Base-by-base conservation (phyloP, 2,797 vertebrate genomes). In the Chrysocyon brachyurus region DNA sequence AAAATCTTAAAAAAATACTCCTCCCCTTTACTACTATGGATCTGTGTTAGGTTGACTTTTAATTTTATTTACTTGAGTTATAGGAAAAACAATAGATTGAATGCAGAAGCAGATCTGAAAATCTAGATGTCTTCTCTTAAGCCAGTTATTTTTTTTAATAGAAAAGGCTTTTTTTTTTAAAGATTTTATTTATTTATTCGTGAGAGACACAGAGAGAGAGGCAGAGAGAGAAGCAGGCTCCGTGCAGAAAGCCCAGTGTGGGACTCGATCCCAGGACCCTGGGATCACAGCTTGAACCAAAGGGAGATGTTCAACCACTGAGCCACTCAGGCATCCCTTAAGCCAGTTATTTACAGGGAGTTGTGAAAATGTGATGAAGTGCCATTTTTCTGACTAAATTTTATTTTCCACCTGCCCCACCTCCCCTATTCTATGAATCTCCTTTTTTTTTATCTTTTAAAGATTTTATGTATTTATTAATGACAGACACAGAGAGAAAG, bases 1-100 rank as follows among this genome's bases (percentile, higher is more conserved):
- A 40, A 40, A 40, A 40, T 40, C 40, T 40, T 40, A 40, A 40
- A 40, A 40, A 40, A 93, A 40, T 83, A 57, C 15, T 92, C 16
- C 40, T 87, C n/a, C 72, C n/a, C 52, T 93, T 93, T 87, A 70
- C 12, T 72, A 52, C 26, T 86, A 31, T 0, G 9, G 89, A 33
- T 59, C 82, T 87, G 2, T 73, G 21, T 77, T 40, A 68, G 26
- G 24, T 49, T 78, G 46, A 70, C 68, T 93, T 97, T 82, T 93
- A 77, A 70, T 90, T 96, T 87, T 11, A 75, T 93, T 46, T 36
- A 81, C 33, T 56, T 94, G 22, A 88, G 19, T 70, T 96, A 59
- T 92, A 81, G 83, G 59, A 90, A 49, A 87, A 87, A 56, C 75
- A 75, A n/a, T n/a, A 87, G 33, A 63, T 77, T 54, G 63, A 87